These are phyloP conservation scores for Papilio machaon DNA, from an alignment of 1,140 invertebrate genomes.

Conservation along the genomic window DNA sequence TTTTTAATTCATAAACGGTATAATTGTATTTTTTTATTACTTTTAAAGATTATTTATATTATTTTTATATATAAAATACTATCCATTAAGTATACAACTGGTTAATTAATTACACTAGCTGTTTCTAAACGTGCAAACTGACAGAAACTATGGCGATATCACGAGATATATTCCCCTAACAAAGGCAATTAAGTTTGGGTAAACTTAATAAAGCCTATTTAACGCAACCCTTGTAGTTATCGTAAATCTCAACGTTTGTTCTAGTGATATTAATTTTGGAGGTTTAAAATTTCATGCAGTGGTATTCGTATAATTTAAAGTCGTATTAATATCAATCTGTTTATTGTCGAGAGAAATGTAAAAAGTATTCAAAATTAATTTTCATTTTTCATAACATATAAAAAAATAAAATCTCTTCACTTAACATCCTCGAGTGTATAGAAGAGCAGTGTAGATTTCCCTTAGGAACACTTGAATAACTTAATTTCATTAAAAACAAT, in stretches of 20 bases:
- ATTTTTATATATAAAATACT: not conserved
- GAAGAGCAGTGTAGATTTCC: no score
- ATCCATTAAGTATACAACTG: not conserved
- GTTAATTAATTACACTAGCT: slow-evolving; percentile 6
- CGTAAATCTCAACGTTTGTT: slow-evolving; percentile 19
- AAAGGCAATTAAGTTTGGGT: slow-evolving; percentile 25
- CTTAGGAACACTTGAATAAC: no score
- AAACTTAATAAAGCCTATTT: slow-evolving; percentile 27
- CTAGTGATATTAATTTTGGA: not conserved
- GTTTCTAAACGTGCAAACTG: slow-evolving; percentile 12
- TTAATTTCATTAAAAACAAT: no score
- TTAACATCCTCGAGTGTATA: no score
- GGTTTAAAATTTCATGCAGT: not conserved
- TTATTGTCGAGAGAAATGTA: no score
- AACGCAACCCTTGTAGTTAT: slow-evolving; percentile 21
- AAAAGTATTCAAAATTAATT: no score
- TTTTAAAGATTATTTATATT: not conserved
- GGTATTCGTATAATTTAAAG: not conserved
- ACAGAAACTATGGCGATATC: slow-evolving; percentile 24
- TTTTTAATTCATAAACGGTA: no score
- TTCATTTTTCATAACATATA: no score
- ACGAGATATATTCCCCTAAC: slow-evolving; percentile 17
- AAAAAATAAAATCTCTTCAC: no score
- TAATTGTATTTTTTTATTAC: no score
- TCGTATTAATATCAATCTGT: not conserved